Percentiles rank a stretch among this genome's conserved stretches.
Evolutionary conservation across 2,888 invertebrate species (phyloP).

Genomic region (Habroteleia sp.): DNA sequence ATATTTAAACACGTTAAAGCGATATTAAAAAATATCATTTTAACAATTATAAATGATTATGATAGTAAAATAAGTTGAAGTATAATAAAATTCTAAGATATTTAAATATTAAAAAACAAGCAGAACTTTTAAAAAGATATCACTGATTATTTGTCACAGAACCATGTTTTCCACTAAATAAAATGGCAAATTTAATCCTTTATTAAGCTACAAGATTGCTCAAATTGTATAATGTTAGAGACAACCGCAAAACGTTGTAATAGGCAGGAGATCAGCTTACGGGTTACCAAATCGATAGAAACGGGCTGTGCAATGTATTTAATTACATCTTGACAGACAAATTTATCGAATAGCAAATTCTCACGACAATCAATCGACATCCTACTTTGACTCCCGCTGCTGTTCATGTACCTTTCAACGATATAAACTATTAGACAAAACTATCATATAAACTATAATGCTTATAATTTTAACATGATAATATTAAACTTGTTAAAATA

Average conservation of each 20-base stretch:
- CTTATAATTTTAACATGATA: too few relatives aligned
- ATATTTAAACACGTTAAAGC: too few relatives aligned
- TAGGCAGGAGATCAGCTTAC: constrained; percentile 14
- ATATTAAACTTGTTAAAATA: too few relatives aligned
- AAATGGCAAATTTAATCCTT: constrained; percentile 12
- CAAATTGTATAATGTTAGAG: constrained; percentile 21
- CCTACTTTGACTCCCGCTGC: constrained; percentile 2
- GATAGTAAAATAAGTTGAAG: not conserved
- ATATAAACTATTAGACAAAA: too few relatives aligned
- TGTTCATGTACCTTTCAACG: not conserved
- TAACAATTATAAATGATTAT: too few relatives aligned
- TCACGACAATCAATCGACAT: constrained; percentile 11
- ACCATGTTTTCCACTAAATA: not conserved
- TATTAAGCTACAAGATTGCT: constrained; percentile 10
- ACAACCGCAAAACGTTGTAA: constrained; percentile 17
- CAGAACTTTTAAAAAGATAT: constrained; percentile 6
- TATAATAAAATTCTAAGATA: too few relatives aligned
- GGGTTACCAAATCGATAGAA: constrained; percentile 26
- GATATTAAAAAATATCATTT: too few relatives aligned
- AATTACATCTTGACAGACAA: constrained; percentile 34
- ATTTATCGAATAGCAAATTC: constrained; percentile 32
- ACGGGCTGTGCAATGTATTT: constrained; percentile 16
- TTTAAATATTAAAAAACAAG: too few relatives aligned
- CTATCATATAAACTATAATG: too few relatives aligned
- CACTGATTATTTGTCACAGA: not conserved